phyloP scores from a whole-genome alignment of 2,113 vertebrate genomes.

The Benitochromis conjunctus region DNA sequence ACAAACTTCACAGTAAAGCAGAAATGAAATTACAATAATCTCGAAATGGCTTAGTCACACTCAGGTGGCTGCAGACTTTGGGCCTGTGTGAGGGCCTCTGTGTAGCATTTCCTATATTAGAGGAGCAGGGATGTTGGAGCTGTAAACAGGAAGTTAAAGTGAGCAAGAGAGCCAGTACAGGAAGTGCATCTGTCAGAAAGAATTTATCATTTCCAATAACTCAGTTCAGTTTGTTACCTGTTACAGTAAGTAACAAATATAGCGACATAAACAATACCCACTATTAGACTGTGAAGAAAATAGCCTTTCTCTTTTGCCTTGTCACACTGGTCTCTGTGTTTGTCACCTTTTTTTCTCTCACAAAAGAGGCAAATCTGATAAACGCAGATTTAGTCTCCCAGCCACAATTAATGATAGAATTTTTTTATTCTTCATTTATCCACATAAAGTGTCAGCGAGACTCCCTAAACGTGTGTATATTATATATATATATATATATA shows the following conservation, averaged over 20 bases:
- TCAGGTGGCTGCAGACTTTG: not conserved
- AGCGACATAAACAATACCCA: not conserved
- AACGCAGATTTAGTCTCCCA: not conserved
- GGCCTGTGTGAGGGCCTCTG: not conserved
- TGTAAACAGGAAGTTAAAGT: conserved; percentile 56
- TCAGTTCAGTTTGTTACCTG: not conserved
- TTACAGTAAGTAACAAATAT: conserved; percentile 1
- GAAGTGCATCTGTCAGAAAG: conserved; percentile 39
- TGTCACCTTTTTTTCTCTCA: not conserved
- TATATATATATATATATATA: no score
- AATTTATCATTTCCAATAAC: conserved; percentile 51
- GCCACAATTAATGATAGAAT: not conserved
- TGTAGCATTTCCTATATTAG: conserved; percentile 22
- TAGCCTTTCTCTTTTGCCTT: not conserved
- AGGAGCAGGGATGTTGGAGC: conserved; percentile 34
- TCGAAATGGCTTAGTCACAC: not conserved
- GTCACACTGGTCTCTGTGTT: not conserved
- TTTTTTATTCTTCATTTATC: not conserved
- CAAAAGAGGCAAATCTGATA: not conserved
- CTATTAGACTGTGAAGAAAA: not conserved
- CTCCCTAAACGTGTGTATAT: not conserved
- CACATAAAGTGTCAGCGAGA: not conserved
- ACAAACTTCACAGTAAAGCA: not conserved
- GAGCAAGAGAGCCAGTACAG: conserved; percentile 22
- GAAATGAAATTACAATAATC: not conserved